Conservation (phyloP, 1,140 invertebrate genomes). For the Heliconius eleuchia region DNA sequence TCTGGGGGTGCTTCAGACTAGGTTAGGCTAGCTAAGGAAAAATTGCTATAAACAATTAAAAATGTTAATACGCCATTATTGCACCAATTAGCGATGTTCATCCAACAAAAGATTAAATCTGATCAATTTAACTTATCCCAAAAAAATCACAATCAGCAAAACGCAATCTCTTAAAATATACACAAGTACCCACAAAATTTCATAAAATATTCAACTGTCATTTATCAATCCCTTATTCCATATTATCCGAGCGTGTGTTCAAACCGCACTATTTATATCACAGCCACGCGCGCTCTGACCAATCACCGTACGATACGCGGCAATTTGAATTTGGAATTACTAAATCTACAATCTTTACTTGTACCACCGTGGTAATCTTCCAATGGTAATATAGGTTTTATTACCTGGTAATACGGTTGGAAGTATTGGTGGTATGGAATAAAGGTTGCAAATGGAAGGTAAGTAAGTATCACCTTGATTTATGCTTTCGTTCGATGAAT, state of each 20-base stretch:
- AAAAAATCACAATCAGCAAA: too few species aligned
- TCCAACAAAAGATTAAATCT: too few species aligned
- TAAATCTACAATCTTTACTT: conserved; percentile 52
- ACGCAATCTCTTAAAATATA: conserved; percentile 9
- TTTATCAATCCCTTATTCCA: conserved; percentile 56
- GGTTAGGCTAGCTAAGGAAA: too few species aligned
- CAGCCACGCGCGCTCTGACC: conserved; percentile 66
- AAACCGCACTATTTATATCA: conserved; percentile 75
- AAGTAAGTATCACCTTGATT: conserved; percentile 62
- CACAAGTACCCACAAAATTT: conserved; percentile 19
- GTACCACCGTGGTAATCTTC: conserved; percentile 25
- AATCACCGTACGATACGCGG: conserved; percentile 69
- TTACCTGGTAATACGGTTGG: not conserved
- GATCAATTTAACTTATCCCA: too few species aligned
- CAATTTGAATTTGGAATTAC: conserved; percentile 71
- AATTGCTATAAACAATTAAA: too few species aligned
- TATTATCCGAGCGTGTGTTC: conserved; percentile 50
- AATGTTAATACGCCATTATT: too few species aligned
- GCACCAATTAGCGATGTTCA: too few species aligned
- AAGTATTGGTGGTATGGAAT: not conserved
- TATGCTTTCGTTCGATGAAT: conserved; percentile 74
- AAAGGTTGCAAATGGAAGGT: conserved; percentile 20
- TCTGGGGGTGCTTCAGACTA: too few species aligned
- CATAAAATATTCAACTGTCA: conserved; percentile 42
- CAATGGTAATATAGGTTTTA: not conserved